A percentile compares a stretch with the other conserved stretches of the same genome.
Conservation (phyloP, 2,888 invertebrate genomes). For the Gymnoscelis rufifasciata region DNA sequence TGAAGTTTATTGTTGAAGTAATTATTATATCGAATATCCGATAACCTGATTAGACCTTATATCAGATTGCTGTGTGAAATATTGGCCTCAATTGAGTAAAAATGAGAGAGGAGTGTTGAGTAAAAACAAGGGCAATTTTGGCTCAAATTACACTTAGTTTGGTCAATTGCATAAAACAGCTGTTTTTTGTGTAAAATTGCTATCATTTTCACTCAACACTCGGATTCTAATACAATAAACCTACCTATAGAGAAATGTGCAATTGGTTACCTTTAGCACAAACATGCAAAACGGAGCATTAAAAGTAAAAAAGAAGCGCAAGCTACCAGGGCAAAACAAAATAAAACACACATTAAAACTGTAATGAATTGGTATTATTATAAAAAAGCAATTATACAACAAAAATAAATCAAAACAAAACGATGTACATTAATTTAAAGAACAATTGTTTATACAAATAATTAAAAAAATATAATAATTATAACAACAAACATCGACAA, state of each 20-base stretch:
- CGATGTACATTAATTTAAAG: slow-evolving; percentile 88
- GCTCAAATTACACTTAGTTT: background rate
- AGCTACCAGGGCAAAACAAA: slow-evolving; percentile 69
- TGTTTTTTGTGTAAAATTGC: background rate
- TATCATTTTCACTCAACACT: slow-evolving; percentile 2
- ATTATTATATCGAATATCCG: no score
- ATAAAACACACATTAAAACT: slow-evolving; percentile 83
- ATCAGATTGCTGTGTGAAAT: no score
- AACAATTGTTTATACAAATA: slow-evolving; percentile 85
- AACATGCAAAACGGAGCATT: slow-evolving; percentile 48
- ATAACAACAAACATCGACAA: slow-evolving; percentile 81
- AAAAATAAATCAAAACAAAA: slow-evolving; percentile 87
- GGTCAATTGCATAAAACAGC: background rate
- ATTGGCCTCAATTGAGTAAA: no score
- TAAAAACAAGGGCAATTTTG: background rate
- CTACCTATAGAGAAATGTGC: slow-evolving; percentile 1
- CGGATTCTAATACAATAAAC: background rate
- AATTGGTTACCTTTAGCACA: slow-evolving; percentile 58
- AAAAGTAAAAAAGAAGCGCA: slow-evolving; percentile 44
- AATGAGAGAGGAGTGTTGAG: background rate
- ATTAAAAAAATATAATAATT: slow-evolving; percentile 82
- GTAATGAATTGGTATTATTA: slow-evolving; percentile 86
- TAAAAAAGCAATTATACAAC: slow-evolving; percentile 87
- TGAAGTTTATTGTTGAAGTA: no score
- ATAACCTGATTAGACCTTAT: no score